Evolutionary conservation across 2,113 vertebrate species (phyloP), one percentile per base, ranked within the genome.

Genomic region (Pyxicephalus adspersus): DNA sequence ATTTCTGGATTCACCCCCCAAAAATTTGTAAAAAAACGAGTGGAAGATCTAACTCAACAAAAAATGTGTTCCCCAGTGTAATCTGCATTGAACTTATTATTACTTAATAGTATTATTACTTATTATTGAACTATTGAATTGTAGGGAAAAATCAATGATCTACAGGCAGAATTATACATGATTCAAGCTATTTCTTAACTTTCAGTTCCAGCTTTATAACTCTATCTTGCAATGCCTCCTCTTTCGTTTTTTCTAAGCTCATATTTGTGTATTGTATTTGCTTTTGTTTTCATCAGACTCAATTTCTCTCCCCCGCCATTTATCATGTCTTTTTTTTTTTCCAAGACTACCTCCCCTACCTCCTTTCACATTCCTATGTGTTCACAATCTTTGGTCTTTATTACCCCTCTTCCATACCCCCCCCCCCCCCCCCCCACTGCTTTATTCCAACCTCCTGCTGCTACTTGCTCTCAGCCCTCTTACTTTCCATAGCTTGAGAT

Each of bases 401-500:
- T 55, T 38, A 15, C 38, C 25, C 61, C 11, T 13, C 38, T 15
- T 45, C 38, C 38, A 45, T 45, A 45, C 11, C 2, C 15, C 50
- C 61, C 26, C 71, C 29, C 76, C 11, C 2, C 15, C 50, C 61
- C 26, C 71, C 29, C 76, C 64, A 55, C 64, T 78, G 76, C 9
- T 57, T 74, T 23, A 20, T 28, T 38, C 57, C 57, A 50, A 61
- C 29, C 20, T 16, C 28, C 54, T 75, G 26, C n/a, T 20, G 11
- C 67, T 51, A 20, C 25, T 61, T 19, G n/a, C 23, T 19, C 18
- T 68, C 38, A 17, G n/a, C 57, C 28, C 63, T 67, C 31, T 79
- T 52, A 57, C 6, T n/a, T 80, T 67, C 23, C 8, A 25, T 80
- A 20, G 55, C 60, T 52, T 70, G 28, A 71, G 31, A 50, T 29